A percentile compares a stretch with the other conserved stretches of the same genome.
Conservation (phyloP, 2,888 invertebrate species). For the Helleia helle region DNA sequence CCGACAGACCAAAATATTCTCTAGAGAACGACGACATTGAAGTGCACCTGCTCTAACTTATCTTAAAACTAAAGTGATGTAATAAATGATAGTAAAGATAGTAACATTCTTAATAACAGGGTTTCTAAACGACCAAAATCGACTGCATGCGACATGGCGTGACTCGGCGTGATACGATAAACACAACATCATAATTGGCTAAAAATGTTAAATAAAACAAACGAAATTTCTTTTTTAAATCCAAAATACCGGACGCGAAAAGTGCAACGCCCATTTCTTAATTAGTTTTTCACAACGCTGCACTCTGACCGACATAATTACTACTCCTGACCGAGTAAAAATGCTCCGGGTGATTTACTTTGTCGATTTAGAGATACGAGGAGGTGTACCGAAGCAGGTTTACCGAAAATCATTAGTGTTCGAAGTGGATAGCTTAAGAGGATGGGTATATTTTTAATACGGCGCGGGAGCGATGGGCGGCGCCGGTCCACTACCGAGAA, state of each 20-base stretch:
- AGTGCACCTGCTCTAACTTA: too few relatives aligned
- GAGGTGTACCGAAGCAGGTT: slow-evolving; percentile 65
- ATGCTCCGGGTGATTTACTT: slow-evolving; percentile 67
- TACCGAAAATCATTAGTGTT: slow-evolving; percentile 73
- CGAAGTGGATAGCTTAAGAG: slow-evolving; percentile 56
- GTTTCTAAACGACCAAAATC: slow-evolving; percentile 56
- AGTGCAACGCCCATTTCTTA: slow-evolving; percentile 61
- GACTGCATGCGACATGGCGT: slow-evolving; percentile 71
- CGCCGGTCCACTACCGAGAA: slow-evolving; percentile 69
- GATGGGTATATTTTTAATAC: slow-evolving; percentile 69
- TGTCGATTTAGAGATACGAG: slow-evolving; percentile 58
- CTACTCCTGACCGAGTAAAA: slow-evolving; percentile 64
- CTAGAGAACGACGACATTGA: too few relatives aligned
- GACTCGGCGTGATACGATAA: slow-evolving; percentile 64
- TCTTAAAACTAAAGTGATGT: too few relatives aligned
- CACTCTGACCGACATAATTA: slow-evolving; percentile 73
- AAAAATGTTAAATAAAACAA: slow-evolving; percentile 7
- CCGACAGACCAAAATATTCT: slow-evolving; percentile 39
- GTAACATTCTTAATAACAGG: slow-evolving; percentile 36
- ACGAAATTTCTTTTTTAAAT: slow-evolving; percentile 29
- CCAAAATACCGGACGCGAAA: slow-evolving; percentile 48
- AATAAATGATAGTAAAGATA: slow-evolving; percentile 44
- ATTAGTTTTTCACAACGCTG: slow-evolving; percentile 69
- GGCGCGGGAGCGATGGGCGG: slow-evolving; percentile 71
- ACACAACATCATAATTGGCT: slow-evolving; percentile 50